Evolutionary conservation across 2,888 invertebrate genomes (phyloP).

Genomic region (Colostygia pectinataria): DNA sequence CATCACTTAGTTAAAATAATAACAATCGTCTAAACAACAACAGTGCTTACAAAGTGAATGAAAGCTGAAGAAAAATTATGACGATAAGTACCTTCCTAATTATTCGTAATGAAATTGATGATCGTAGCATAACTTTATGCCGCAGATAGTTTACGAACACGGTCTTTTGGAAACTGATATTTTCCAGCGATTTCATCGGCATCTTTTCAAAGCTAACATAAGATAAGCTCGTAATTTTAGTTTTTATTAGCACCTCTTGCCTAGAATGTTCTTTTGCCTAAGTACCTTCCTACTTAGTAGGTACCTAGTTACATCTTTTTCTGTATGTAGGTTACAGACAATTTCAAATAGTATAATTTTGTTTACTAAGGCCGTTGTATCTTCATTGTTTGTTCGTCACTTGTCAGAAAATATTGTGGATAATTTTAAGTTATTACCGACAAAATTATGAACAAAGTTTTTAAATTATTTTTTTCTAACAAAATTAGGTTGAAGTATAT

Average conservation of each 20-base stretch:
- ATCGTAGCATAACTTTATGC: conserved; percentile 6
- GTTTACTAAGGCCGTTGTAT: no score
- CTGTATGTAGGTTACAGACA: no score
- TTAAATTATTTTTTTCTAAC: neutral
- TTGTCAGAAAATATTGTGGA: neutral
- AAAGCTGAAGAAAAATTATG: neutral
- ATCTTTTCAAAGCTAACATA: no score
- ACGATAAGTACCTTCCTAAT: neutral
- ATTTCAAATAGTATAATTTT: no score
- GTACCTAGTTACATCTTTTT: no score
- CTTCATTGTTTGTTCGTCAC: neutral
- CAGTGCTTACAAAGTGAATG: no score
- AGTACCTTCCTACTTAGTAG: no score
- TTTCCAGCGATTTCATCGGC: no score
- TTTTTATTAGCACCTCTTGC: no score
- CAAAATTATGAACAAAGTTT: conserved; percentile 13
- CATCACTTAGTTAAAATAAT: conserved; percentile 1
- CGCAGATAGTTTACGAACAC: neutral
- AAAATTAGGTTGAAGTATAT: no score
- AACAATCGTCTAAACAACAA: neutral
- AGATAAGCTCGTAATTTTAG: no score
- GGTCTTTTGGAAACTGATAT: neutral
- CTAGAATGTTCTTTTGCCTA: no score
- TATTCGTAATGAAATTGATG: conserved; percentile 6
- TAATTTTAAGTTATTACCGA: conserved; percentile 3